phyloP scores from a whole-genome alignment of 2,888 invertebrate genomes.

The Stenotaenia linearis region DNA sequence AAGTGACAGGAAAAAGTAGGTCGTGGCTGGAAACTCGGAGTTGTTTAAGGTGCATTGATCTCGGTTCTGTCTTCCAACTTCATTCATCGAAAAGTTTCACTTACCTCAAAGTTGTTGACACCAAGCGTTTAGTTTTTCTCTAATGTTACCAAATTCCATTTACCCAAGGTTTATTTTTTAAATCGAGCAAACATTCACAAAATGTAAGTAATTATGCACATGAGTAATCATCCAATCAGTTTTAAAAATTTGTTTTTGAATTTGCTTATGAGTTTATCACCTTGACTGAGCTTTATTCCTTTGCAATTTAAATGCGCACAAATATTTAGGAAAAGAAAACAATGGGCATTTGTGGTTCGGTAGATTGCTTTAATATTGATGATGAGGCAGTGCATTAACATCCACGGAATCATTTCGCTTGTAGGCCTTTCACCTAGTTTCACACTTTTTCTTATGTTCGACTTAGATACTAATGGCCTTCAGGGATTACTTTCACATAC shows the following conservation, averaged over 20 bases:
- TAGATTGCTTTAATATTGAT: neutral
- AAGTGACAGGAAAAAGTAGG: neutral
- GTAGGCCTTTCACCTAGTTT: neutral
- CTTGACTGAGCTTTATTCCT: neutral
- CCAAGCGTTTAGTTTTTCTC: neutral
- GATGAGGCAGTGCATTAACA: neutral
- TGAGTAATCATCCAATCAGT: neutral
- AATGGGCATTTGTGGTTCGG: neutral
- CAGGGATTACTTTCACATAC: neutral
- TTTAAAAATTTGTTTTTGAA: neutral
- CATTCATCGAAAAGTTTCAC: neutral
- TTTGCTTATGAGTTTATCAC: neutral
- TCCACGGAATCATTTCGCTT: neutral
- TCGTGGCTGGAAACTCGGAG: neutral
- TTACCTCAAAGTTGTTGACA: neutral
- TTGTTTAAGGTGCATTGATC: neutral
- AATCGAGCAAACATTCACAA: neutral
- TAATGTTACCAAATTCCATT: neutral
- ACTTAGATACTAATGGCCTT: neutral
- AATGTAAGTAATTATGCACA: neutral
- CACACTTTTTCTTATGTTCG: neutral
- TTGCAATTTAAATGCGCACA: neutral
- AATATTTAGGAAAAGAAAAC: neutral
- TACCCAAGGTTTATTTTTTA: neutral
- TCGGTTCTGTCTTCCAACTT: neutral